Conservation (phyloP, 2,113 vertebrate species). For the Gnathonemus echidnorhynchus region DNA sequence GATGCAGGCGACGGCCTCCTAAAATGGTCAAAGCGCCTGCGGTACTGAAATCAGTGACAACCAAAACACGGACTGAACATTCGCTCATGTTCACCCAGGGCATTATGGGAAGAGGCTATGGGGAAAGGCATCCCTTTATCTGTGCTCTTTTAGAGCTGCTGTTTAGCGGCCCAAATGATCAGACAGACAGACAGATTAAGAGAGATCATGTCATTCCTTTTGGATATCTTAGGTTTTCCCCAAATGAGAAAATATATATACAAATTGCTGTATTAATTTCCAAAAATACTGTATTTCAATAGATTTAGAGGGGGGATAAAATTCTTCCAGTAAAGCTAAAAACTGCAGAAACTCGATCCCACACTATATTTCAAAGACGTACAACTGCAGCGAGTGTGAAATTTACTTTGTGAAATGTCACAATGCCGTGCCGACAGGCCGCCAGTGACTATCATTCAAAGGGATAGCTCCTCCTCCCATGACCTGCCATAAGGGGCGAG, state of each 20-base stretch:
- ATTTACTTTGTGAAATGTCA: neutral
- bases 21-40: conserved; percentile 38
- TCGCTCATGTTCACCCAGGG: neutral
- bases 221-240: neutral
- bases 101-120: neutral
- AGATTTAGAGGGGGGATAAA: neutral
- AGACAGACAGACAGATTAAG: neutral
- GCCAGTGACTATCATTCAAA: neutral
- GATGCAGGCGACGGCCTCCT: conserved; percentile 39
- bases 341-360: neutral
- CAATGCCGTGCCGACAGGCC: neutral
- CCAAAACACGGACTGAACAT: neutral
- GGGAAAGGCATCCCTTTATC: neutral
- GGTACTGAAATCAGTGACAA: conserved; percentile 32
- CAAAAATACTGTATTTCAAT: neutral
- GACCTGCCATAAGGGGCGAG: neutral
- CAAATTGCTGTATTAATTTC: neutral
- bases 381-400: neutral
- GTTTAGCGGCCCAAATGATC: neutral
- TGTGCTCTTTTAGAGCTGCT: neutral
- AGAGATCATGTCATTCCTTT: neutral
- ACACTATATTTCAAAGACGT: neutral
- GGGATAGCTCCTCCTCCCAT: neutral
- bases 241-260: neutral
- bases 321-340: conserved; percentile 14